Conservation (phyloP, 2,113 vertebrate species). For the Plecturocebus donacophilus region DNA sequence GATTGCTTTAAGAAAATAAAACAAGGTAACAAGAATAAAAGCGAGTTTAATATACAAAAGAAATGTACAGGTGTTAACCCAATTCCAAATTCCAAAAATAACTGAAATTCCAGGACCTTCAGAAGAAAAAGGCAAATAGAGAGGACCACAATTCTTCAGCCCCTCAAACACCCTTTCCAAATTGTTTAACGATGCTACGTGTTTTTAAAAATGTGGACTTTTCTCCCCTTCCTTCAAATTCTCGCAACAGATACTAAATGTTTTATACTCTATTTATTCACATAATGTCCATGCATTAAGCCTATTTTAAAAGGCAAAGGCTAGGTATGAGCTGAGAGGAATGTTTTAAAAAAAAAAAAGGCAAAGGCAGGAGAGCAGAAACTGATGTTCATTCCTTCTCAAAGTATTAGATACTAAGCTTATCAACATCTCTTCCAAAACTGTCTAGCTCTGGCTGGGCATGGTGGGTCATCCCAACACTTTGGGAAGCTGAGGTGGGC, state of each 20-base stretch:
- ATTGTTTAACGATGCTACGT: neutral
- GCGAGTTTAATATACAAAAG: neutral
- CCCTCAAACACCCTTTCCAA: neutral
- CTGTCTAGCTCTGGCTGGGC: too few species aligned
- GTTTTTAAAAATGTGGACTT: neutral
- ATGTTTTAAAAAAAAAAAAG: neutral
- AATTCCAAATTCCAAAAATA: constrained; percentile 42
- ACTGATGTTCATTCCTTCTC: neutral
- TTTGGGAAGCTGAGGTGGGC: too few species aligned
- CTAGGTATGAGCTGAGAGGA: too few species aligned
- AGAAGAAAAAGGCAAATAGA: constrained; percentile 1
- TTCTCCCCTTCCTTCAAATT: neutral
- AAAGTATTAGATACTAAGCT: neutral
- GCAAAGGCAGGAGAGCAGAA: neutral
- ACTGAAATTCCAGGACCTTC: constrained; percentile 41
- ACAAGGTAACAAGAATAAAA: neutral
- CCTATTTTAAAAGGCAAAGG: neutral
- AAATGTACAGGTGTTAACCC: neutral
- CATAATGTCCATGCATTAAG: neutral
- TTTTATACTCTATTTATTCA: neutral
- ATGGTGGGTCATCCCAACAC: too few species aligned
- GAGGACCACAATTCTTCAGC: neutral
- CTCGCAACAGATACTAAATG: neutral
- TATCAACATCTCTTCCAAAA: neutral
- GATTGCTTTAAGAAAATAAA: constrained; percentile 30